Evolutionary conservation across 2,888 invertebrate species (phyloP).

Genomic region (Ochlodes sylvanus): DNA sequence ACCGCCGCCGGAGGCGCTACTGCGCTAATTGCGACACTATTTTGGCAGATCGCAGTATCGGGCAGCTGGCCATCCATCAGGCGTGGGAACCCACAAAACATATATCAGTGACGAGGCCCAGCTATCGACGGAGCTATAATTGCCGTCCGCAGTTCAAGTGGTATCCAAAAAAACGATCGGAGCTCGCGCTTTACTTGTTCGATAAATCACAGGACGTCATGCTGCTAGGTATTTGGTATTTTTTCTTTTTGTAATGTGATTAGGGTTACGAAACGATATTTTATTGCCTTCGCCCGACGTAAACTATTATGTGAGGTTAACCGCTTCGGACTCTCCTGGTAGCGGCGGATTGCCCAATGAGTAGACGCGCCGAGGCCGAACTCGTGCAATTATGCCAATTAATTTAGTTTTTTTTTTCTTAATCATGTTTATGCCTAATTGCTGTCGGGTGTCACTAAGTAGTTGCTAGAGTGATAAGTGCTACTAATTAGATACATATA

Average conservation of each 20-base stretch:
- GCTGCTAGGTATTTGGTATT: slow-evolving; percentile 59
- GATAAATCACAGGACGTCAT: slow-evolving; percentile 62
- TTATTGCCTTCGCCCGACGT: slow-evolving; percentile 53
- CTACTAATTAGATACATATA: slow-evolving; percentile 1
- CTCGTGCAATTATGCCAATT: slow-evolving; percentile 19
- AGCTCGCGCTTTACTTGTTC: slow-evolving; percentile 36
- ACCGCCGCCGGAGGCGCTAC: slow-evolving; percentile 8
- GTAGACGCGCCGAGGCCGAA: slow-evolving; percentile 12
- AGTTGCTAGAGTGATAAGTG: not conserved
- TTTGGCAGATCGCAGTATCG: slow-evolving; percentile 23
- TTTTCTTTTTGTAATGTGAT: slow-evolving; percentile 62
- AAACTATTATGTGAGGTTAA: slow-evolving; percentile 50
- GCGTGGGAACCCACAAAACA: slow-evolving; percentile 25
- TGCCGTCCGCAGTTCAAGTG: slow-evolving; percentile 33
- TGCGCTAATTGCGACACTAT: slow-evolving; percentile 16
- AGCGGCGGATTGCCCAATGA: slow-evolving; percentile 22
- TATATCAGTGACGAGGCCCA: slow-evolving; percentile 29
- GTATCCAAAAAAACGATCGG: slow-evolving; percentile 25
- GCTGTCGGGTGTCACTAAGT: not conserved
- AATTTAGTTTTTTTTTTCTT: slow-evolving; percentile 9
- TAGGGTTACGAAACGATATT: slow-evolving; percentile 69
- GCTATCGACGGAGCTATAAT: slow-evolving; percentile 32
- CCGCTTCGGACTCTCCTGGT: slow-evolving; percentile 48
- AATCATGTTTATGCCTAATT: not conserved
- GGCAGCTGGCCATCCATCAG: slow-evolving; percentile 16